A percentile compares a stretch with the other conserved stretches of the same genome.
phyloP scores from a whole-genome alignment of 1,140 invertebrate genomes.

The Pissodes strobi region DNA sequence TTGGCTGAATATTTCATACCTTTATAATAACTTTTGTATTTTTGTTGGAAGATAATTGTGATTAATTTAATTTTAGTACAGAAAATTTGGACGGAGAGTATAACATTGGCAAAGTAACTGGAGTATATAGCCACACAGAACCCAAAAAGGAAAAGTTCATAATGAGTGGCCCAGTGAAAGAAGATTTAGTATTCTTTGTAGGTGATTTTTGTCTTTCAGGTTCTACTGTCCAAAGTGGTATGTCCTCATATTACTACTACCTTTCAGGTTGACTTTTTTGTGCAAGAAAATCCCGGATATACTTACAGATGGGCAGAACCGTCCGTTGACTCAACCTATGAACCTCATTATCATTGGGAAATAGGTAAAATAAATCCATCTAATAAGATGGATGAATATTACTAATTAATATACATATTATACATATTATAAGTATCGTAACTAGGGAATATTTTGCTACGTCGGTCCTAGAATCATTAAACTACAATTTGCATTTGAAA shows the following conservation, averaged over 20 bases:
- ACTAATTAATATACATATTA: too few relatives aligned
- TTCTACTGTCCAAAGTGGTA: background rate
- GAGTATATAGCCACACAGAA: slow-evolving; percentile 57
- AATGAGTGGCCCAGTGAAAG: slow-evolving; percentile 58
- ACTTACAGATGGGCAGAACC: slow-evolving; percentile 56
- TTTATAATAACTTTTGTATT: too few relatives aligned
- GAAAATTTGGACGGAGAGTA: slow-evolving; percentile 55
- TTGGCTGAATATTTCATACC: too few relatives aligned
- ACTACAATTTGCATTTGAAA: too few relatives aligned
- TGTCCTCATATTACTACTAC: background rate
- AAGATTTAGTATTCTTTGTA: slow-evolving; percentile 55
- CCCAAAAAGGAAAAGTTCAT: slow-evolving; percentile 55
- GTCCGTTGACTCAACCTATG: slow-evolving; percentile 43
- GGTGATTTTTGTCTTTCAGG: slow-evolving; percentile 28
- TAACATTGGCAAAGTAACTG: slow-evolving; percentile 52
- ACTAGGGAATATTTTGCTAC: too few relatives aligned
- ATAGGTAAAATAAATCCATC: slow-evolving; percentile 36
- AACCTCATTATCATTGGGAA: slow-evolving; percentile 59
- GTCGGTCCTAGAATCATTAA: too few relatives aligned
- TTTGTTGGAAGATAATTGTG: too few relatives aligned
- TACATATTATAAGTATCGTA: too few relatives aligned
- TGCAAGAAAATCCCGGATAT: slow-evolving; percentile 54
- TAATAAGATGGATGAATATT: too few relatives aligned
- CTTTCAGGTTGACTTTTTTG: slow-evolving; percentile 55
- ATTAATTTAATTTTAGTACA: slow-evolving; percentile 43